A percentile compares a stretch with the other conserved stretches of the same genome.
Conservation (phyloP, 2,888 invertebrate genomes). For the Acrobasis repandana region DNA sequence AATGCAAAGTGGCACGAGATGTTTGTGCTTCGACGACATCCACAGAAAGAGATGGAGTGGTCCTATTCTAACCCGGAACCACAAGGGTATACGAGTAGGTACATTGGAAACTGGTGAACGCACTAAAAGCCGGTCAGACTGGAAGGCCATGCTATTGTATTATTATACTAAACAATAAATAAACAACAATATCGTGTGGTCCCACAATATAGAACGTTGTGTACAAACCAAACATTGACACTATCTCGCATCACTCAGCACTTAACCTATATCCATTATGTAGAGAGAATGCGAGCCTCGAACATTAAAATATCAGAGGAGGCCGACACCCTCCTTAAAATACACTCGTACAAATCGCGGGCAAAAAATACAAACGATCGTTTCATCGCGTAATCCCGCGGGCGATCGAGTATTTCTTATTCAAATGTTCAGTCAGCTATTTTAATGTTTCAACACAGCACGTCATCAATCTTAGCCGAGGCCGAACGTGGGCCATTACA, state of each 20-base stretch:
- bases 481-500: constrained; percentile 73
- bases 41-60: too few species aligned
- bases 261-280: constrained; percentile 17
- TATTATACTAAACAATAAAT: neutral
- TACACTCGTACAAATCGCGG: constrained; percentile 41
- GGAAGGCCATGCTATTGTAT: too few species aligned
- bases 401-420: constrained; percentile 70
- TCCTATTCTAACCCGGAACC: too few species aligned
- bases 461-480: constrained; percentile 75
- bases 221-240: constrained; percentile 16
- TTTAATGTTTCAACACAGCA: constrained; percentile 73
- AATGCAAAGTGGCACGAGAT: too few species aligned
- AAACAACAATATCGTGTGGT: neutral
- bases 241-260: constrained; percentile 8
- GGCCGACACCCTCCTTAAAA: constrained; percentile 28
- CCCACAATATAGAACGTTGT: constrained; percentile 1
- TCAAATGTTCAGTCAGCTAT: constrained; percentile 75
- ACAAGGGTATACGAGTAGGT: too few species aligned
- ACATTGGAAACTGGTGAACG: too few species aligned
- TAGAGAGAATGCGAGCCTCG: constrained; percentile 16
- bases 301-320: constrained; percentile 29
- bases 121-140: too few species aligned
- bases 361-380: constrained; percentile 61
- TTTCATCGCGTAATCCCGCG: constrained; percentile 65
- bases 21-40: too few species aligned